A percentile compares a stretch with the other conserved stretches of the same genome.
These are phyloP conservation scores for Fulica atra DNA, from an alignment of 2,113 vertebrate species.

Conservation along the genomic window DNA sequence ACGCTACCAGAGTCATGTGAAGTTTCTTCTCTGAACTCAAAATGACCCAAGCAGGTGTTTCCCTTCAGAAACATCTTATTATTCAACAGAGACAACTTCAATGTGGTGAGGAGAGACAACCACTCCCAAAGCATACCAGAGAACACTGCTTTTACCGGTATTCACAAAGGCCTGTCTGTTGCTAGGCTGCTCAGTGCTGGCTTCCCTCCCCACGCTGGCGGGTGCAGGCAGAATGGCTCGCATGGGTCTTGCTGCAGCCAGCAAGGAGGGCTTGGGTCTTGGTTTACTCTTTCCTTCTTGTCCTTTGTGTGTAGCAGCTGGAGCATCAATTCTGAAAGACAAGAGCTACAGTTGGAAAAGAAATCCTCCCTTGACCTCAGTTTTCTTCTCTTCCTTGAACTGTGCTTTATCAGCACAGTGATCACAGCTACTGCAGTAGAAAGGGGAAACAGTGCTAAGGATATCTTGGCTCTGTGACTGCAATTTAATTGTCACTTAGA, in stretches of 20 bases:
- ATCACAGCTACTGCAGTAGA: background rate
- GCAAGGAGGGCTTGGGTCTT: slow-evolving; percentile 71
- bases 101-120: background rate
- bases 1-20: background rate
- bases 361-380: background rate
- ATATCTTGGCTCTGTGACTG: background rate
- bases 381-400: background rate
- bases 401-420: background rate
- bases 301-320: slow-evolving; percentile 60
- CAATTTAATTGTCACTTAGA: background rate
- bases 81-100: background rate
- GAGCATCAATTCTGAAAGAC: slow-evolving; percentile 65
- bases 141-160: slow-evolving; percentile 66
- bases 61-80: background rate
- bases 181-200: slow-evolving; percentile 42
- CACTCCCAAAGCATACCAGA: background rate
- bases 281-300: slow-evolving; percentile 72
- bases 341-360: slow-evolving; percentile 7
- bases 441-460: background rate
- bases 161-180: slow-evolving; percentile 65
- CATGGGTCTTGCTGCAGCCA: slow-evolving; percentile 85
- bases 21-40: background rate
- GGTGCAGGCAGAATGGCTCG: slow-evolving; percentile 91
- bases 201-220: slow-evolving; percentile 72
- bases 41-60: background rate